Conservation (phyloP, 2,888 invertebrate genomes). For the Cosmopolites sordidus region DNA sequence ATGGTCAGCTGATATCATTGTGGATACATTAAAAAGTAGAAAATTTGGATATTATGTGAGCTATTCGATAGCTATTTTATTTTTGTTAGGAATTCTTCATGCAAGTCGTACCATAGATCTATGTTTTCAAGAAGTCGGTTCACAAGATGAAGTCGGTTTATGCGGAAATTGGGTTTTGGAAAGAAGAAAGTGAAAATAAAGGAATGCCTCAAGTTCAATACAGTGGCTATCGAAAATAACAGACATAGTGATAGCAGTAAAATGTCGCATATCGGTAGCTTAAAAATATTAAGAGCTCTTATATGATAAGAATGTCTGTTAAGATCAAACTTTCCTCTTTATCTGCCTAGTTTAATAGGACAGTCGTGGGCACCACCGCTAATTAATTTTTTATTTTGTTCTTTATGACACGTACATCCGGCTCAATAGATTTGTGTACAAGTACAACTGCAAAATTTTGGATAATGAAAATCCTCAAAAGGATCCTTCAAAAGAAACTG, state of each 20-base stretch:
- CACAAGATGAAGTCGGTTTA: conserved; percentile 21
- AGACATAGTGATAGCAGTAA: not conserved
- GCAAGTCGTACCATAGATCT: conserved; percentile 36
- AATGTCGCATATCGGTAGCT: not conserved
- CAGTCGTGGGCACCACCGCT: too few species aligned
- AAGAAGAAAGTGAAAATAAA: conserved; percentile 27
- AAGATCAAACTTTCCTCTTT: too few species aligned
- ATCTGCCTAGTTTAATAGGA: too few species aligned
- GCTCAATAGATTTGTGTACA: too few species aligned
- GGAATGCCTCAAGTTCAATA: conserved; percentile 9
- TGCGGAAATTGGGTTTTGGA: conserved; percentile 24
- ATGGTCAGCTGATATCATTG: conserved; percentile 28
- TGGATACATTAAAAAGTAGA: conserved; percentile 33
- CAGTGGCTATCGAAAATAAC: not conserved
- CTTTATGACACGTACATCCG: too few species aligned
- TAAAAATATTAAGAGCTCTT: not conserved
- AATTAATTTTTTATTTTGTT: too few species aligned
- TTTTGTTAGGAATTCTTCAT: conserved; percentile 34
- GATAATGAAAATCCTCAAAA: too few species aligned
- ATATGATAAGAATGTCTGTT: too few species aligned
- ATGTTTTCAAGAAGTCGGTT: conserved; percentile 24
- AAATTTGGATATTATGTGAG: conserved; percentile 34
- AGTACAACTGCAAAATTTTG: too few species aligned
- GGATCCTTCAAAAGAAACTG: too few species aligned
- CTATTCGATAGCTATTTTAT: conserved; percentile 38